Evolutionary conservation across 2,113 vertebrate species (phyloP).

Genomic region (Poicephalus gulielmi): DNA sequence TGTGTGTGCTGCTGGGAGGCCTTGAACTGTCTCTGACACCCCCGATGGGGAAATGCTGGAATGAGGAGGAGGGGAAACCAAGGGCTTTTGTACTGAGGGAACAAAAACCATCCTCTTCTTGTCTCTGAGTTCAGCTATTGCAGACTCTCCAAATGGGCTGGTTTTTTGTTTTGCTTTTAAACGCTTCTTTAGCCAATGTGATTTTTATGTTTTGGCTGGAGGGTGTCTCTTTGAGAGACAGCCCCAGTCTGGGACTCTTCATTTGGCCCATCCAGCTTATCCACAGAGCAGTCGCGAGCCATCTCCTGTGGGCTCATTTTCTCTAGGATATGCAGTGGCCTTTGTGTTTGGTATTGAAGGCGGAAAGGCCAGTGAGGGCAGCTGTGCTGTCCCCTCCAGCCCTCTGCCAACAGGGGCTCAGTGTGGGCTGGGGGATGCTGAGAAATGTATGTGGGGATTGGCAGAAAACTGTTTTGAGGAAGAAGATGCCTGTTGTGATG

Average conservation of each 20-base stretch:
- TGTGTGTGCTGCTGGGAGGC: neutral
- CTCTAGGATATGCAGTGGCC: neutral
- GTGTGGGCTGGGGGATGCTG: neutral
- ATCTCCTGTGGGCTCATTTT: neutral
- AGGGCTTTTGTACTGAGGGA: conserved; percentile 33
- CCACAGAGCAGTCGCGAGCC: neutral
- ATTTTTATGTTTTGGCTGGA: neutral
- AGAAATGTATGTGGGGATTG: neutral
- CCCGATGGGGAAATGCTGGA: neutral
- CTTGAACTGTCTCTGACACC: conserved; percentile 55
- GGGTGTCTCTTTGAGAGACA: neutral
- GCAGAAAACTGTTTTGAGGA: neutral
- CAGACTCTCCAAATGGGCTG: neutral
- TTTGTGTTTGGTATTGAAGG: neutral
- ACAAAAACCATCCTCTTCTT: neutral
- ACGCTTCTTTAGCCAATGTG: neutral
- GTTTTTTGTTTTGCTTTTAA: neutral
- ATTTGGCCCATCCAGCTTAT: neutral
- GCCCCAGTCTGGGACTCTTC: neutral
- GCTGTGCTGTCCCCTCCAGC: neutral
- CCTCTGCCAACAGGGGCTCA: neutral
- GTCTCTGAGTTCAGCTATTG: neutral
- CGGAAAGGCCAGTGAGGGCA: neutral
- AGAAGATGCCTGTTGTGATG: neutral
- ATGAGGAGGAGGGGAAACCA: conserved; percentile 18